Percentiles rank a stretch among this genome's conserved stretches.
phyloP scores from a whole-genome alignment of 2,888 invertebrate species.

The Lasioglossum leucozonium region DNA sequence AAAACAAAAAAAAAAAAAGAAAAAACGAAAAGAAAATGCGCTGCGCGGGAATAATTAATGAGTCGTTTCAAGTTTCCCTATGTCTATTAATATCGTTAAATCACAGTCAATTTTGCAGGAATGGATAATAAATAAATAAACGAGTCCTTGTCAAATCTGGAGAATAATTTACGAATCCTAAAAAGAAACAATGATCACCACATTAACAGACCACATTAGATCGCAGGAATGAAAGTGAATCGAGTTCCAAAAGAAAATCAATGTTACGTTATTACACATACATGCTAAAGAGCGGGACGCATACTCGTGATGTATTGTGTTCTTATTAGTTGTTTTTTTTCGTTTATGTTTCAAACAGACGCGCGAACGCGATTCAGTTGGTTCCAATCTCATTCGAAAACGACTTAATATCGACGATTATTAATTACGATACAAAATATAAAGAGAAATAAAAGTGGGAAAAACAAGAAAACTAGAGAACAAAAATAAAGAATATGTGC shows the following conservation, averaged over 20 bases:
- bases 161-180: slow-evolving; percentile 50
- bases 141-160: slow-evolving; percentile 45
- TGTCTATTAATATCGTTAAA: slow-evolving; percentile 76
- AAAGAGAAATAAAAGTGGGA: background rate
- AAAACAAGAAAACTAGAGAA: slow-evolving; percentile 17
- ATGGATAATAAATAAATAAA: slow-evolving; percentile 70
- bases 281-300: slow-evolving; percentile 36
- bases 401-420: slow-evolving; percentile 32
- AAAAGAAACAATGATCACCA: slow-evolving; percentile 30
- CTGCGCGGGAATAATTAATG: slow-evolving; percentile 49
- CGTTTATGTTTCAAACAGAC: slow-evolving; percentile 16
- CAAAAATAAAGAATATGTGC: slow-evolving; percentile 22
- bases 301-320: slow-evolving; percentile 22
- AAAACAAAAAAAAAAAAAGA: background rate
- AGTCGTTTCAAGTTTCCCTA: slow-evolving; percentile 64
- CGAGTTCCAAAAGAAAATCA: slow-evolving; percentile 35
- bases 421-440: slow-evolving; percentile 43
- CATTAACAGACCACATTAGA: slow-evolving; percentile 30
- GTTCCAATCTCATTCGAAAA: slow-evolving; percentile 29
- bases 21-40: slow-evolving; percentile 30
- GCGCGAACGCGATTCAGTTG: slow-evolving; percentile 34
- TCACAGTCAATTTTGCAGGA: slow-evolving; percentile 81
- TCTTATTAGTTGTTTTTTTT: slow-evolving; percentile 5
- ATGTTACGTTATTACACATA: slow-evolving; percentile 30
- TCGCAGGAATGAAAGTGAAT: slow-evolving; percentile 52